These are phyloP conservation scores for Gnathonemus echidnorhynchus DNA, from an alignment of 2,113 vertebrate species.

Conservation along the genomic window DNA sequence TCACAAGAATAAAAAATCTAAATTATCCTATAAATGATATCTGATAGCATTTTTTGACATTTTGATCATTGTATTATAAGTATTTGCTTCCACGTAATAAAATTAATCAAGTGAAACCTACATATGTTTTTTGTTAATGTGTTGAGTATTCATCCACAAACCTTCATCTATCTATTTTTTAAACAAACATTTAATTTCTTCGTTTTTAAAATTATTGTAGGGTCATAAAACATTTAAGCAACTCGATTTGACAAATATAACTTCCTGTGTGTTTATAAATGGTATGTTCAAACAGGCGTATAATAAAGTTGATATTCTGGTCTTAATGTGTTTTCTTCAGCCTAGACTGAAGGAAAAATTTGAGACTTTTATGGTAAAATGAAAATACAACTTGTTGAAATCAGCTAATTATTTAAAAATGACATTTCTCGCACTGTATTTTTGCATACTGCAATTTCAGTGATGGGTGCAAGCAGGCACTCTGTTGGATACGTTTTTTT, in stretches of 20 bases:
- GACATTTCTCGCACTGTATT: background rate
- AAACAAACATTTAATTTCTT: background rate
- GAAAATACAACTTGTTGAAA: background rate
- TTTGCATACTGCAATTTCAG: background rate
- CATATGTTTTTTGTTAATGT: background rate
- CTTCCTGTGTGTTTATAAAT: background rate
- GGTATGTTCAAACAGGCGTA: background rate
- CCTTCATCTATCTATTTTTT: background rate
- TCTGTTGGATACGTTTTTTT: background rate
- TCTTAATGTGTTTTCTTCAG: background rate
- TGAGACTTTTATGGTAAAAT: background rate
- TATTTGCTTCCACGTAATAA: slow-evolving; percentile 22
- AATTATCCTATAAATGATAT: slow-evolving; percentile 23
- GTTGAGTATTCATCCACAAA: background rate
- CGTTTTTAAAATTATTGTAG: background rate
- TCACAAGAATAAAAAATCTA: slow-evolving; percentile 12
- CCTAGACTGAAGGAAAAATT: background rate
- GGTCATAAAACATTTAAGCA: background rate
- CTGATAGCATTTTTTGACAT: background rate
- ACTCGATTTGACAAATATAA: background rate
- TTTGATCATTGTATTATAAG: slow-evolving; percentile 11
- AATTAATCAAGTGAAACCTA: slow-evolving; percentile 1
- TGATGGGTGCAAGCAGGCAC: background rate
- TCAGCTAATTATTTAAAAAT: background rate
- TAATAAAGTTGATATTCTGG: background rate